These are phyloP conservation scores for Theropithecus gelada DNA, from an alignment of 2,113 vertebrate genomes.

Conservation along the genomic window DNA sequence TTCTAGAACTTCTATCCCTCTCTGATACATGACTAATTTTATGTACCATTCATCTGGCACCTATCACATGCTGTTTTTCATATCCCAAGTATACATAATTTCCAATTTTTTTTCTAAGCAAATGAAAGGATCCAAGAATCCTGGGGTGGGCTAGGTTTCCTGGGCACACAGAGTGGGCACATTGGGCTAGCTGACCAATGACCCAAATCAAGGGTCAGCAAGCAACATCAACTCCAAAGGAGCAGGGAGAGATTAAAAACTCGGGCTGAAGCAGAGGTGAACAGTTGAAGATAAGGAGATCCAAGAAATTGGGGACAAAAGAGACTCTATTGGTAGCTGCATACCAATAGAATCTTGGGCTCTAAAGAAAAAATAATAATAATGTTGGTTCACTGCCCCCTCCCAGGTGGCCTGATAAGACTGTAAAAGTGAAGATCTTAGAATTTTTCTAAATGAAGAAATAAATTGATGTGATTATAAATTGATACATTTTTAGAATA, in stretches of 20 bases:
- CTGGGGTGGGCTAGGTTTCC: not conserved
- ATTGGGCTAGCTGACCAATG: not conserved
- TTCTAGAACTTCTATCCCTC: not conserved
- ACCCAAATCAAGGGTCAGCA: not conserved
- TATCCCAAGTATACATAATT: not conserved
- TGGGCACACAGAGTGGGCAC: not conserved
- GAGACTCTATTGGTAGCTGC: not conserved
- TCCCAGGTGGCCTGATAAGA: not conserved
- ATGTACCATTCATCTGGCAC: not conserved
- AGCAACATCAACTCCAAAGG: not conserved
- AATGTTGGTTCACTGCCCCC: not conserved
- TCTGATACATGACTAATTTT: not conserved
- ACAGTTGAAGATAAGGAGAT: not conserved
- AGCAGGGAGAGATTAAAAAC: not conserved
- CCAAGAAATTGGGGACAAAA: not conserved
- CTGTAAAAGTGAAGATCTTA: not conserved
- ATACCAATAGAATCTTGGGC: not conserved
- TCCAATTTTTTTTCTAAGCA: not conserved
- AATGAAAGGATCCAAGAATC: not conserved
- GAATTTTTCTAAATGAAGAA: not conserved
- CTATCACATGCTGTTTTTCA: not conserved
- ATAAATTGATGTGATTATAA: not conserved
- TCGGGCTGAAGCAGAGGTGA: not conserved
- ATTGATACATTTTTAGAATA: not conserved
- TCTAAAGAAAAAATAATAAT: not conserved